phyloP scores from a whole-genome alignment of 2,888 invertebrate species.

The Acanthosepion esculentum region DNA sequence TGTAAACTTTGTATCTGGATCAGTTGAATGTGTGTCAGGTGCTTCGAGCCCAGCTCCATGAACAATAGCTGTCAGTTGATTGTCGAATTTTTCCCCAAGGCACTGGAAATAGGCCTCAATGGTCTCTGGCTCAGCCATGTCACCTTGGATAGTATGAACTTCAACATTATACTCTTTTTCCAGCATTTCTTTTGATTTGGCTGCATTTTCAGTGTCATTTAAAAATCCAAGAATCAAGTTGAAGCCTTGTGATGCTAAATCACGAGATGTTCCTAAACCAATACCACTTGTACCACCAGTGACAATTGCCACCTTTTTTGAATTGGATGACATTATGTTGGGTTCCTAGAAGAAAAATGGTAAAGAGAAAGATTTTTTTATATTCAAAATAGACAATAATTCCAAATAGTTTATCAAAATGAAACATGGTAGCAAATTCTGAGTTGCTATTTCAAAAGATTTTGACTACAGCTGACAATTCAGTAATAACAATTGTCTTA shows the following conservation, averaged over 20 bases:
- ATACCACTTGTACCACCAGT: conserved; percentile 46
- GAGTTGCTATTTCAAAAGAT: too few species aligned
- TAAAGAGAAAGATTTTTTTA: background rate
- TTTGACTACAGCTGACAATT: too few species aligned
- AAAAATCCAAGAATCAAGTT: conserved; percentile 42
- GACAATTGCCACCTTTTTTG: background rate
- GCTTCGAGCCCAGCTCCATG: background rate
- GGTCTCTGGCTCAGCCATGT: background rate
- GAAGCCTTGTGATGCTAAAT: conserved; percentile 39
- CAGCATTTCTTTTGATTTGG: background rate
- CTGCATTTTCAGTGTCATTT: conserved; percentile 35
- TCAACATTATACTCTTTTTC: background rate
- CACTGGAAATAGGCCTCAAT: background rate
- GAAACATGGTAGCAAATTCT: too few species aligned
- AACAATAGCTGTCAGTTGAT: conserved; percentile 39
- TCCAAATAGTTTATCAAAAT: too few species aligned
- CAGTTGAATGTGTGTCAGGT: background rate
- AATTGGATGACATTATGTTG: background rate
- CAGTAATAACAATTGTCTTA: too few species aligned
- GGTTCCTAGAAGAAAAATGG: background rate
- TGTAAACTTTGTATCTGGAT: conserved; percentile 8
- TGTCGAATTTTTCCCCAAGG: background rate
- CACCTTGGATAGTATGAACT: background rate
- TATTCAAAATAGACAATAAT: too few species aligned
- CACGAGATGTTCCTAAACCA: background rate